phyloP scores from a whole-genome alignment of 2,113 vertebrate species.

The Hirundichthys speculiger region DNA sequence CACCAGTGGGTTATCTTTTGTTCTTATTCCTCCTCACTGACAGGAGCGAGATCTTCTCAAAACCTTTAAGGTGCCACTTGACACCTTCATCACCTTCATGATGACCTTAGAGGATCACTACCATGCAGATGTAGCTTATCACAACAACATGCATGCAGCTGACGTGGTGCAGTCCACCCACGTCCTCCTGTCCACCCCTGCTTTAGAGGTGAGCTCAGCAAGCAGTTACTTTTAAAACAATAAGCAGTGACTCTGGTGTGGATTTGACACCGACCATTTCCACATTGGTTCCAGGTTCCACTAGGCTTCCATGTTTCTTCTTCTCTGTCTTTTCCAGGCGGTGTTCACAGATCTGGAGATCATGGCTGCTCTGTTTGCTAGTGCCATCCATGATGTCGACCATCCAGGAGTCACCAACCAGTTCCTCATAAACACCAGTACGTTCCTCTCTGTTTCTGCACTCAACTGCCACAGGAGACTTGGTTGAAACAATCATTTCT shows the following conservation, averaged over 20 bases:
- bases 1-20: background rate
- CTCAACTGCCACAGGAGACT: background rate
- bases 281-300: background rate
- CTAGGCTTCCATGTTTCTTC: slow-evolving; percentile 2
- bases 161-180: slow-evolving; percentile 94
- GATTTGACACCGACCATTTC: background rate
- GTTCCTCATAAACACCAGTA: slow-evolving; percentile 96
- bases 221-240: too few species aligned
- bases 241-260: too few species aligned
- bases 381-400: slow-evolving; percentile 93
- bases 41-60: slow-evolving; percentile 93
- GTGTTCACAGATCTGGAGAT: slow-evolving; percentile 94
- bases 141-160: slow-evolving; percentile 93
- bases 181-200: slow-evolving; percentile 89
- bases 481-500: too few species aligned
- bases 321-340: slow-evolving; percentile 69
- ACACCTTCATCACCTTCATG: slow-evolving; percentile 91
- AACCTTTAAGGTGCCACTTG: slow-evolving; percentile 87
- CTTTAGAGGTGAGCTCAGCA: slow-evolving; percentile 84
- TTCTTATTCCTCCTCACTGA: background rate
- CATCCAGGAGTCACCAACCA: slow-evolving; percentile 94
- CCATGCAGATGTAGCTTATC: slow-evolving; percentile 88
- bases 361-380: slow-evolving; percentile 90
- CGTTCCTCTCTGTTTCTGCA: slow-evolving; percentile 28
- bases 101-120: slow-evolving; percentile 94